Evolutionary conservation across 2,797 vertebrate genomes (phyloP).

Genomic region (Streptopelia turtur): DNA sequence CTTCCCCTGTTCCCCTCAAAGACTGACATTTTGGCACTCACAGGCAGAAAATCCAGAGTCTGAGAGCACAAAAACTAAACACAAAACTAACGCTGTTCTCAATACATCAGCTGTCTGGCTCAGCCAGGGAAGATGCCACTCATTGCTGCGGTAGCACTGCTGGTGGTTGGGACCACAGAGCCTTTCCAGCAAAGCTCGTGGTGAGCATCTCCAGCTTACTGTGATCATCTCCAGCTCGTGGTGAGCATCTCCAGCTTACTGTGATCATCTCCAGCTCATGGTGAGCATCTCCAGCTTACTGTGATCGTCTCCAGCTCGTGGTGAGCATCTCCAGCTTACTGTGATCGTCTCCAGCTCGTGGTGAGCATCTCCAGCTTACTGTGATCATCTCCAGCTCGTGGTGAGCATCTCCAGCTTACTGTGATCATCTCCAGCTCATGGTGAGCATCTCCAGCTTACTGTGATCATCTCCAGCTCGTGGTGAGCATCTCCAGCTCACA

Average conservation of each 20-base stretch:
- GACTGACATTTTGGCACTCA: neutral
- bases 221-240: neutral
- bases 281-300: neutral
- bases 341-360: no score
- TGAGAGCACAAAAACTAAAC: neutral
- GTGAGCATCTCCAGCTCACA: no score
- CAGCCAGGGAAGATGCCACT: neutral
- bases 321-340: no score
- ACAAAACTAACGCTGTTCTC: neutral
- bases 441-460: neutral
- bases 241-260: no score
- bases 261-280: neutral
- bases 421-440: neutral
- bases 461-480: neutral
- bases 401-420: no score
- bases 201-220: neutral
- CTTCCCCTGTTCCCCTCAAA: neutral
- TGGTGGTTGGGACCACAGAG: neutral
- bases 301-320: neutral
- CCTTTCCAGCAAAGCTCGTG: neutral
- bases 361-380: neutral
- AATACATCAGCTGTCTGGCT: neutral
- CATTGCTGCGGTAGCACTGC: neutral
- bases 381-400: neutral
- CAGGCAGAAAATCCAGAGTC: neutral